Evolutionary conservation across 2,888 invertebrate species (phyloP).

Genomic region (Dicyrtomina minuta): DNA sequence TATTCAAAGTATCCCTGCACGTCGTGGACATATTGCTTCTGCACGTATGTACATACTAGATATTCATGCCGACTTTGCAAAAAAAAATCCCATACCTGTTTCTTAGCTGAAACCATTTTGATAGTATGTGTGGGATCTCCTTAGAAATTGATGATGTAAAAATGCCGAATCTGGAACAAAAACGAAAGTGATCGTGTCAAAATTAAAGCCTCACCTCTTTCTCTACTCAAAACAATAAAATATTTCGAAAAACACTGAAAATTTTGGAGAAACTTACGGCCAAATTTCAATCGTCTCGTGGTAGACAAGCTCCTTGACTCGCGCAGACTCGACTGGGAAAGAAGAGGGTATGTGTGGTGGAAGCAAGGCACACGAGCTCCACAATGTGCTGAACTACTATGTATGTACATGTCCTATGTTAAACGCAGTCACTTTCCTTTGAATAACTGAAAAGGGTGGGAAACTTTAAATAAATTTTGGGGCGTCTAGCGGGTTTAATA

Average conservation of each 20-base stretch:
- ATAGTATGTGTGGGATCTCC: no score
- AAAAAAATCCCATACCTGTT: slow-evolving; percentile 76
- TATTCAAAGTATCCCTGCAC: no score
- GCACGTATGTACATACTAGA: background rate
- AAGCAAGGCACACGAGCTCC: no score
- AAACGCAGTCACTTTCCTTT: no score
- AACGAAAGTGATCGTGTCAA: no score
- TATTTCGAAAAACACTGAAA: background rate
- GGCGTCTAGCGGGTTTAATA: no score
- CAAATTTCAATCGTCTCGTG: slow-evolving; percentile 8
- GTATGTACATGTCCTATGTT: no score
- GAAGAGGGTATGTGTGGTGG: no score
- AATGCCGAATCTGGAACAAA: background rate
- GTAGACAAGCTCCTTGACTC: slow-evolving; percentile 7
- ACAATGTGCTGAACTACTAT: no score
- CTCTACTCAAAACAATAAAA: background rate
- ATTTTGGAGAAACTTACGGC: slow-evolving; percentile 4
- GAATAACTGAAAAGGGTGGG: no score
- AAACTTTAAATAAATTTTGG: no score
- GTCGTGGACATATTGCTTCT: background rate
- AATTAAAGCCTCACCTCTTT: background rate
- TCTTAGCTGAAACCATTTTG: slow-evolving; percentile 83
- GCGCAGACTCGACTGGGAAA: slow-evolving; percentile 6
- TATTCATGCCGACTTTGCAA: no score
- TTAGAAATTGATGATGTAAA: slow-evolving; percentile 2